These are phyloP conservation scores for Corticium candelabrum DNA, from an alignment of 37 sponge, comb jelly and placozoan species.

Conservation along the genomic window DNA sequence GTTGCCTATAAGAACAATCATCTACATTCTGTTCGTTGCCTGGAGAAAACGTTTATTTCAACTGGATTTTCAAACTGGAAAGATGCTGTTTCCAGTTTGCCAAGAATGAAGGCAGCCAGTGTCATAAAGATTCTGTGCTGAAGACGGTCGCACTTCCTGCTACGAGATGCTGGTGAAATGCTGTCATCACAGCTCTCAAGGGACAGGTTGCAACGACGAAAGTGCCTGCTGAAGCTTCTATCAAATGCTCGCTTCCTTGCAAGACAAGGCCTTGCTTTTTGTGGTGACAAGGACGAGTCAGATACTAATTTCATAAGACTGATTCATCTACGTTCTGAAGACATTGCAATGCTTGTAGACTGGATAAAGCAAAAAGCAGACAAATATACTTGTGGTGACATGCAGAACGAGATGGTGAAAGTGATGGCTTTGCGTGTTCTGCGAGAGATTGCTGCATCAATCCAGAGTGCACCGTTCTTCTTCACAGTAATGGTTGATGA, in stretches of 20 bases:
- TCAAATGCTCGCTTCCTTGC: slow-evolving; percentile 18
- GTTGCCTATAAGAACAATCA: too few relatives aligned
- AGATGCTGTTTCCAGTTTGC: slow-evolving; percentile 23
- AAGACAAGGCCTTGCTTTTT: too few relatives aligned
- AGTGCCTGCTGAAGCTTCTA: slow-evolving; percentile 29
- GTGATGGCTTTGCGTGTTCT: slow-evolving; percentile 35
- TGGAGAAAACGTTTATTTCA: too few relatives aligned
- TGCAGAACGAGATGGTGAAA: slow-evolving; percentile 42
- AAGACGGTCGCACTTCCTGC: slow-evolving; percentile 30
- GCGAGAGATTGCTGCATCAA: slow-evolving; percentile 17
- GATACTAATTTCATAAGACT: slow-evolving; percentile 34
- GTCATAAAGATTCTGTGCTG: slow-evolving; percentile 34
- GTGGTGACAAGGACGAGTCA: background rate
- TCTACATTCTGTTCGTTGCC: too few relatives aligned
- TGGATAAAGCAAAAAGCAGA: slow-evolving; percentile 13
- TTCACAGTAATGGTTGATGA: slow-evolving; percentile 59
- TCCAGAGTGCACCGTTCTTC: slow-evolving; percentile 11
- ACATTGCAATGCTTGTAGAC: slow-evolving; percentile 6
- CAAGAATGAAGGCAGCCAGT: slow-evolving; percentile 25
- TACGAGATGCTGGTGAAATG: slow-evolving; percentile 16
- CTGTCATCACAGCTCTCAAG: slow-evolving; percentile 22
- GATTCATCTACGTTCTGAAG: slow-evolving; percentile 14
- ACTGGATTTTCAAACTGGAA: background rate
- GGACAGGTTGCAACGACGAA: slow-evolving; percentile 12
- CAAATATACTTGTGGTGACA: slow-evolving; percentile 33